These are phyloP conservation scores for Dasysyrphus albostriatus DNA, from an alignment of 2,888 invertebrate species.

Conservation along the genomic window DNA sequence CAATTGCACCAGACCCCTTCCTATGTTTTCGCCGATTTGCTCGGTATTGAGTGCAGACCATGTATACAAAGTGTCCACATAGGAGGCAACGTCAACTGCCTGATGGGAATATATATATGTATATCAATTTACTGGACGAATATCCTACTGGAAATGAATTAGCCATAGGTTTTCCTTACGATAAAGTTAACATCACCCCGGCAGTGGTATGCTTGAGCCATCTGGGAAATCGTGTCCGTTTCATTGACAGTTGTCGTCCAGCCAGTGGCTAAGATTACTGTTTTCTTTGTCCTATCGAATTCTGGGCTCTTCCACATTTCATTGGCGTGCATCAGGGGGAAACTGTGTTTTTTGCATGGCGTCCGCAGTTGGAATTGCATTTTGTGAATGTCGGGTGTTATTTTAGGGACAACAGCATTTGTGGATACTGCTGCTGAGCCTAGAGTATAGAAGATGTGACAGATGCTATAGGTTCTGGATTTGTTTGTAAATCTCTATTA, in stretches of 20 bases:
- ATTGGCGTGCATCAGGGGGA: slow-evolving; percentile 79
- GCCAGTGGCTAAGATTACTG: slow-evolving; percentile 82
- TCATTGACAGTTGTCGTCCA: slow-evolving; percentile 82
- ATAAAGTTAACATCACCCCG: slow-evolving; percentile 82
- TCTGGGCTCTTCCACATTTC: slow-evolving; percentile 80
- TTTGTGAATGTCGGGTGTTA: slow-evolving; percentile 79
- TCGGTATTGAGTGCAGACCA: slow-evolving; percentile 83
- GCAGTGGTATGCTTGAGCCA: slow-evolving; percentile 81
- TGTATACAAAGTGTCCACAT: slow-evolving; percentile 81
- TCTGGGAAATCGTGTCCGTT: slow-evolving; percentile 78
- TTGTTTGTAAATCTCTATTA: no score
- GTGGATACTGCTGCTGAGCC: slow-evolving; percentile 81
- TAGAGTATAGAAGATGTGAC: slow-evolving; percentile 45
- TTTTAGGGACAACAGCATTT: slow-evolving; percentile 78
- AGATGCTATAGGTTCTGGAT: no score
- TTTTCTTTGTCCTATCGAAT: slow-evolving; percentile 80
- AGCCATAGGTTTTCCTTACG: slow-evolving; percentile 77
- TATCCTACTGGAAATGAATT: not conserved
- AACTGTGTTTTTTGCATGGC: slow-evolving; percentile 78
- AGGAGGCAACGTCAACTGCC: slow-evolving; percentile 81
- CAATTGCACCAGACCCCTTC: slow-evolving; percentile 79
- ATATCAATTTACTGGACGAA: slow-evolving; percentile 32
- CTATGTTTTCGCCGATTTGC: slow-evolving; percentile 80
- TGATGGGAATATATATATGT: no score
- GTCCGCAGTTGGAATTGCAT: slow-evolving; percentile 81